Conservation (phyloP, 2,888 invertebrate species). For the Oxystoma pomonae region DNA sequence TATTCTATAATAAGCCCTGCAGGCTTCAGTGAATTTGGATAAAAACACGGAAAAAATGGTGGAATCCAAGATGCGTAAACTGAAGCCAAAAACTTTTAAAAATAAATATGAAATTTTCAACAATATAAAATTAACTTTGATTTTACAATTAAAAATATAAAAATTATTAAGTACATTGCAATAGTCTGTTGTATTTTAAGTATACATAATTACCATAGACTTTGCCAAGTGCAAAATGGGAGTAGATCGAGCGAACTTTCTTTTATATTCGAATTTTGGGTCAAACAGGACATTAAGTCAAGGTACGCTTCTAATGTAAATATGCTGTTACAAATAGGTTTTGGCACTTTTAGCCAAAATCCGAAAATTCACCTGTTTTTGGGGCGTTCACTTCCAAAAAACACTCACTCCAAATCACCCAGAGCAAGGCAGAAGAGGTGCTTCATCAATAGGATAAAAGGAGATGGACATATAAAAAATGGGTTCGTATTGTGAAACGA, state of each 20-base stretch:
- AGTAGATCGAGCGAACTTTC: not conserved
- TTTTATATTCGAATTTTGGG: not conserved
- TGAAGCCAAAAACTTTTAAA: too few species aligned
- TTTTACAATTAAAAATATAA: too few species aligned
- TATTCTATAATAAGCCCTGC: too few species aligned
- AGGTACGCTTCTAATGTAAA: not conserved
- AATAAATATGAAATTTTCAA: too few species aligned
- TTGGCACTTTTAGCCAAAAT: not conserved
- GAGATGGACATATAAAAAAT: not conserved
- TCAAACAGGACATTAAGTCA: not conserved
- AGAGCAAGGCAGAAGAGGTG: not conserved
- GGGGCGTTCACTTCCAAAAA: not conserved
- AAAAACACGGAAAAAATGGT: too few species aligned
- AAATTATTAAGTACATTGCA: too few species aligned
- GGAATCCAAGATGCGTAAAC: too few species aligned
- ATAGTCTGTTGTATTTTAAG: too few species aligned
- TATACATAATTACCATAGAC: too few species aligned
- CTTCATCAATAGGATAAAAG: not conserved
- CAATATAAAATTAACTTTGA: too few species aligned
- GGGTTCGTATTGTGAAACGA: not conserved
- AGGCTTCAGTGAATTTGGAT: too few species aligned
- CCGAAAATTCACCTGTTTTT: not conserved
- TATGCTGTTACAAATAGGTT: not conserved
- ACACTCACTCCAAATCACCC: not conserved
- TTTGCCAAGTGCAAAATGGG: not conserved